These are phyloP conservation scores for Apostichopus leukothele DNA, from an alignment of 53 echinoderm and acorn worm genomes.

Conservation along the genomic window DNA sequence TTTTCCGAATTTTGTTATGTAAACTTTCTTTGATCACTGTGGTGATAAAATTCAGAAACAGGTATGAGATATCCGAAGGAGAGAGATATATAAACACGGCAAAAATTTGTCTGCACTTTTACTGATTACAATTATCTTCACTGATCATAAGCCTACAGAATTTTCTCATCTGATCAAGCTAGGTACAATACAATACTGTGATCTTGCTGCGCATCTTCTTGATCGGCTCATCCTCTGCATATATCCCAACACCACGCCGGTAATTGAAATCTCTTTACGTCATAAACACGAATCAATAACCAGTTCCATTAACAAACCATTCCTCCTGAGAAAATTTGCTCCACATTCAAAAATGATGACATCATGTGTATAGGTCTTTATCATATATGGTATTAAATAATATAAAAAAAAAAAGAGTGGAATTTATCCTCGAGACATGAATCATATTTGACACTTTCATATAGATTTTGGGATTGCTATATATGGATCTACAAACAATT, in stretches of 20 bases:
- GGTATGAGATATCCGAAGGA: neutral
- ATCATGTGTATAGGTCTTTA: slow-evolving; percentile 18
- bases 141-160: neutral
- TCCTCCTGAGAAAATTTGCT: slow-evolving; percentile 46
- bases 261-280: slow-evolving; percentile 46
- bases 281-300: slow-evolving; percentile 39
- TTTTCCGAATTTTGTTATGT: neutral
- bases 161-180: neutral
- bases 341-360: slow-evolving; percentile 30
- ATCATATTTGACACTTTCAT: slow-evolving; percentile 12
- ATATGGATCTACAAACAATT: neutral
- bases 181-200: neutral
- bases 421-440: slow-evolving; percentile 31
- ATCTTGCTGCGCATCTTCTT: neutral
- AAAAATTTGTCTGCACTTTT: slow-evolving; percentile 5
- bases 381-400: slow-evolving; percentile 10
- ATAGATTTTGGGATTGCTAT: neutral
- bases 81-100: neutral
- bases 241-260: slow-evolving; percentile 3
- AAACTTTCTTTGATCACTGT: neutral
- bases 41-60: neutral
- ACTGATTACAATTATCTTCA: slow-evolving; percentile 1
- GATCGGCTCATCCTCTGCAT: neutral
- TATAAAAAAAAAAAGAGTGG: too few relatives aligned
- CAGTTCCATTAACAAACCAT: slow-evolving; percentile 44